A percentile compares a stretch with the other conserved stretches of the same genome.
phyloP scores from a whole-genome alignment of 2,888 invertebrate species.

The Entomobrya multifasciata region DNA sequence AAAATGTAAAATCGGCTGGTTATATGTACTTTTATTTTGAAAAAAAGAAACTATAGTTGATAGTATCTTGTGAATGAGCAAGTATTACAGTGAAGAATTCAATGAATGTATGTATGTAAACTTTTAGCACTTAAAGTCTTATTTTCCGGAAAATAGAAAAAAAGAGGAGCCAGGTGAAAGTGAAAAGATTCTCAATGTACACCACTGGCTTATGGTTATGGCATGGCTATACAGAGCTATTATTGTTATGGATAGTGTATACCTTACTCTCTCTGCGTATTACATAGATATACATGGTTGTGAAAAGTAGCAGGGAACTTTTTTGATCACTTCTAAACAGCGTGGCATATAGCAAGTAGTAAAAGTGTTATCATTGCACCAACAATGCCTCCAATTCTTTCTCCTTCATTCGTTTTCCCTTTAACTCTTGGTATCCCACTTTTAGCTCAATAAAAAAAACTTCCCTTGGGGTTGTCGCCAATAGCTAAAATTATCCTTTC shows the following conservation, averaged over 20 bases:
- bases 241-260: constrained; percentile 9
- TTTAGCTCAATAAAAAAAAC: constrained; percentile 64
- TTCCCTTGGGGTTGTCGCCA: constrained; percentile 65
- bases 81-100: too few species aligned
- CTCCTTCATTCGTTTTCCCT: constrained; percentile 28
- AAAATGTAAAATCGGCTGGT: constrained; percentile 13
- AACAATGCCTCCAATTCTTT: constrained; percentile 64
- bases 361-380: constrained; percentile 59
- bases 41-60: not conserved
- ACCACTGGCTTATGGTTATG: constrained; percentile 31
- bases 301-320: constrained; percentile 23
- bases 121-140: not conserved
- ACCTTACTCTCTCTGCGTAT: too few species aligned
- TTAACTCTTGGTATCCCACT: constrained; percentile 44
- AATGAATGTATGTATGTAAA: not conserved
- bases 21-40: not conserved
- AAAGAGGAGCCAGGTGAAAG: constrained; percentile 51
- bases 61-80: not conserved
- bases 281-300: not conserved
- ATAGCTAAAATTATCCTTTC: constrained; percentile 79
- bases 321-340: constrained; percentile 43
- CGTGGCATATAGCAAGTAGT: constrained; percentile 1
- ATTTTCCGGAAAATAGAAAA: not conserved
- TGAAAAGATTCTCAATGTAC: constrained; percentile 50
- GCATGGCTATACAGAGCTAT: not conserved